A percentile compares a stretch with the other conserved stretches of the same genome.
These are phyloP conservation scores for Torymus aiolomorphi DNA, from an alignment of 2,888 invertebrate species.

Conservation along the genomic window DNA sequence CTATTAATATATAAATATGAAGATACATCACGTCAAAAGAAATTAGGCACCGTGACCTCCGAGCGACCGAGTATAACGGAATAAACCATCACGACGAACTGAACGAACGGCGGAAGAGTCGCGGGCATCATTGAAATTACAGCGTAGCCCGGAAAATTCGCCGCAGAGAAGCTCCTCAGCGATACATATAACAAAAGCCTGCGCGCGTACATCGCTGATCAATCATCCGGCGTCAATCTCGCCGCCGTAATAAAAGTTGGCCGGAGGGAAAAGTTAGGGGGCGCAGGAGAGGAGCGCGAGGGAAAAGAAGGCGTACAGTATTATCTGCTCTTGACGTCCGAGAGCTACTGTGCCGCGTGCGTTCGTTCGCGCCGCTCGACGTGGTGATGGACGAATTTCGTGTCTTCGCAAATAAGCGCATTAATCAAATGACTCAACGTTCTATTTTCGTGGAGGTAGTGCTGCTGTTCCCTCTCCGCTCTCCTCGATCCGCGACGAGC, in stretches of 20 bases:
- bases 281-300: conserved; percentile 45
- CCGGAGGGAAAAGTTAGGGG: background rate
- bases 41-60: too few species aligned
- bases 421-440: conserved; percentile 60
- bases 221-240: conserved; percentile 49
- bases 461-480: background rate
- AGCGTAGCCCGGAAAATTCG: too few species aligned
- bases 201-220: conserved; percentile 27
- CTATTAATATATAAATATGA: too few species aligned
- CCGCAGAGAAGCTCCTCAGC: too few species aligned
- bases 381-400: conserved; percentile 59
- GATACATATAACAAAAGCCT: too few species aligned
- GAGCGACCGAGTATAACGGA: too few species aligned
- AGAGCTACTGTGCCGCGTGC: background rate
- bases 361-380: background rate
- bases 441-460: conserved; percentile 55
- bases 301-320: conserved; percentile 25
- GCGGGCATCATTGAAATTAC: too few species aligned
- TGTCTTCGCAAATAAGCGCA: conserved; percentile 60
- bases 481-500: conserved; percentile 33
- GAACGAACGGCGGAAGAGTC: too few species aligned
- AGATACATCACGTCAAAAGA: too few species aligned
- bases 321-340: conserved; percentile 48
- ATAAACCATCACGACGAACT: too few species aligned
- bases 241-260: conserved; percentile 43